These are phyloP conservation scores for Hypomecis punctinalis DNA, from an alignment of 2,888 invertebrate species.

Conservation along the genomic window DNA sequence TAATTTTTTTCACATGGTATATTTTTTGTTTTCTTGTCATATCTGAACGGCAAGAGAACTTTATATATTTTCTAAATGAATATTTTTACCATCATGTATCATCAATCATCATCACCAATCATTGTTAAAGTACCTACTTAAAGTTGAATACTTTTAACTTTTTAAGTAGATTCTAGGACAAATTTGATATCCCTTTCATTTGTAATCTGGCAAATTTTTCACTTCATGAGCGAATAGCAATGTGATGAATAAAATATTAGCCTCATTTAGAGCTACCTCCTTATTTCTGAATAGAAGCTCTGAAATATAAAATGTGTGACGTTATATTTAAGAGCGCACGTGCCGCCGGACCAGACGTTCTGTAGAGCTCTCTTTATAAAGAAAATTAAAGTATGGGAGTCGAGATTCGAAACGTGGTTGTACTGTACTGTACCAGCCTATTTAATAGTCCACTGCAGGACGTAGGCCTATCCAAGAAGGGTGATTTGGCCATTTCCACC, in stretches of 20 bases:
- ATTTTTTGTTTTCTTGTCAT: too few species aligned
- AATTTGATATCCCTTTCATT: not conserved
- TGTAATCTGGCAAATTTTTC: slow-evolving; percentile 4
- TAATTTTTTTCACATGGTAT: too few species aligned
- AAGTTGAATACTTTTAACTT: not conserved
- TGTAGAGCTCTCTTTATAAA: slow-evolving; percentile 31
- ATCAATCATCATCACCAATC: too few species aligned
- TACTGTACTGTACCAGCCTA: too few species aligned
- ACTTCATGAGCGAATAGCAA: slow-evolving; percentile 16
- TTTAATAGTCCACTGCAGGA: too few species aligned
- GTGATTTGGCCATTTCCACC: too few species aligned
- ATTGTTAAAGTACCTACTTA: too few species aligned
- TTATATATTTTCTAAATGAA: too few species aligned
- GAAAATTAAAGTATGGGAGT: slow-evolving; percentile 48
- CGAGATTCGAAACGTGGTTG: slow-evolving; percentile 46
- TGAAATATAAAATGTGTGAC: slow-evolving; percentile 23
- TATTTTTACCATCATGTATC: too few species aligned
- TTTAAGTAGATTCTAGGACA: not conserved
- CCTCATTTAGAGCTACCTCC: slow-evolving; percentile 14
- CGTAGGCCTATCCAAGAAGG: too few species aligned
- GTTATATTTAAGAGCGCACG: slow-evolving; percentile 33
- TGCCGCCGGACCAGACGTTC: slow-evolving; percentile 31
- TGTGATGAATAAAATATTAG: slow-evolving; percentile 22
- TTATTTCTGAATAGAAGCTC: slow-evolving; percentile 20
- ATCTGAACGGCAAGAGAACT: too few species aligned